Percentiles rank a stretch among this genome's conserved stretches.
phyloP scores from a whole-genome alignment of 2,888 invertebrate species.

The Orthosia gothica region DNA sequence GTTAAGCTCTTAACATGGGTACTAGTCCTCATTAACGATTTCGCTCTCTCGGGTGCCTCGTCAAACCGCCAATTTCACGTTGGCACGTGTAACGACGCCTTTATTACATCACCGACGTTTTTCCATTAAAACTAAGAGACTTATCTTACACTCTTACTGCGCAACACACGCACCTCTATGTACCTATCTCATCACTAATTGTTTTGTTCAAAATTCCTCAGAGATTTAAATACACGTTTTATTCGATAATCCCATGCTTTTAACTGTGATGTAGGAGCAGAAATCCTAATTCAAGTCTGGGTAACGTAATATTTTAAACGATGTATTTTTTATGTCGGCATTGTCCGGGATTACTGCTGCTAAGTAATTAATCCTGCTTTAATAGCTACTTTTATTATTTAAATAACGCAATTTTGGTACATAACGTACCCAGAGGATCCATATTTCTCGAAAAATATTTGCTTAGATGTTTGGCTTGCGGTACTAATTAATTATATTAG shows the following conservation, averaged over 20 bases:
- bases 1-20: not conserved
- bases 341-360: not conserved
- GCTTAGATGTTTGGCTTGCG: not conserved
- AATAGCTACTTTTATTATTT: constrained; percentile 8
- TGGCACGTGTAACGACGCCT: constrained; percentile 3
- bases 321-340: constrained; percentile 11
- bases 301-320: constrained; percentile 7
- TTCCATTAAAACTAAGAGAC: constrained; percentile 17
- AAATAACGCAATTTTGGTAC: not conserved
- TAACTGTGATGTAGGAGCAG: constrained; percentile 13
- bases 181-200: not conserved
- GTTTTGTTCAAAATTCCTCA: not conserved
- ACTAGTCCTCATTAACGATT: constrained; percentile 24
- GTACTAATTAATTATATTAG: not conserved
- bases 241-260: constrained; percentile 18
- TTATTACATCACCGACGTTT: constrained; percentile 6
- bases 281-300: constrained; percentile 6
- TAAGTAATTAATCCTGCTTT: constrained; percentile 7
- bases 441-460: not conserved
- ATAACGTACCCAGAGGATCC: not conserved
- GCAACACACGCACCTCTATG: not conserved
- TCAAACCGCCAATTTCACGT: constrained; percentile 21
- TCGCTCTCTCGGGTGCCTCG: constrained; percentile 4
- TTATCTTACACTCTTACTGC: not conserved
- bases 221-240: constrained; percentile 2